Evolutionary conservation across 2,888 invertebrate genomes (phyloP).

Genomic region (Diarsia mendica): DNA sequence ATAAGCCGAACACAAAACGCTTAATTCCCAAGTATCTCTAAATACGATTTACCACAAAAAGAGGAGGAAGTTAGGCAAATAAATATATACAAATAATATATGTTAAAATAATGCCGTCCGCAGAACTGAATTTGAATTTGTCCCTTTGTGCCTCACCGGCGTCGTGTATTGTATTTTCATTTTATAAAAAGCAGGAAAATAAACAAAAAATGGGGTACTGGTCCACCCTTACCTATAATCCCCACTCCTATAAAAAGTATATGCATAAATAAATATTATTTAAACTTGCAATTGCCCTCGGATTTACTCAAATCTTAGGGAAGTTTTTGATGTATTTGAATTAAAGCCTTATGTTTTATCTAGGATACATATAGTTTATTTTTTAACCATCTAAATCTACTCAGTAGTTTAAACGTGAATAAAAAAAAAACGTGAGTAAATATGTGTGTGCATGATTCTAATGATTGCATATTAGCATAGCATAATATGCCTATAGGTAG

Average conservation of each 20-base stretch:
- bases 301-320: neutral
- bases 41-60: conserved; percentile 66
- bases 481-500: too few species aligned
- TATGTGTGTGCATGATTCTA: too few species aligned
- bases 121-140: conserved; percentile 78
- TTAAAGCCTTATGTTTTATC: neutral
- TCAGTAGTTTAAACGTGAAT: neutral
- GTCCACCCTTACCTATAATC: conserved; percentile 41
- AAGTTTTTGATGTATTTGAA: neutral
- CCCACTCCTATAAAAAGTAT: conserved; percentile 26
- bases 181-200: conserved; percentile 81
- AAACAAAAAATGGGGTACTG: conserved; percentile 74
- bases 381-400: neutral
- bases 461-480: neutral
- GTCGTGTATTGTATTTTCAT: conserved; percentile 77
- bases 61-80: conserved; percentile 62
- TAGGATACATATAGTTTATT: neutral
- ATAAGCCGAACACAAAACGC: conserved; percentile 10
- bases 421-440: too few species aligned
- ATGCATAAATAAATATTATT: conserved; percentile 9
- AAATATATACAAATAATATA: conserved; percentile 68
- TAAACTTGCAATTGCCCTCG: neutral
- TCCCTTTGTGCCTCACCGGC: conserved; percentile 75
- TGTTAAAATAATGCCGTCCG: conserved; percentile 75
- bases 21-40: conserved; percentile 61